phyloP scores from a whole-genome alignment of 2,113 vertebrate species.

The Apteryx owenii region DNA sequence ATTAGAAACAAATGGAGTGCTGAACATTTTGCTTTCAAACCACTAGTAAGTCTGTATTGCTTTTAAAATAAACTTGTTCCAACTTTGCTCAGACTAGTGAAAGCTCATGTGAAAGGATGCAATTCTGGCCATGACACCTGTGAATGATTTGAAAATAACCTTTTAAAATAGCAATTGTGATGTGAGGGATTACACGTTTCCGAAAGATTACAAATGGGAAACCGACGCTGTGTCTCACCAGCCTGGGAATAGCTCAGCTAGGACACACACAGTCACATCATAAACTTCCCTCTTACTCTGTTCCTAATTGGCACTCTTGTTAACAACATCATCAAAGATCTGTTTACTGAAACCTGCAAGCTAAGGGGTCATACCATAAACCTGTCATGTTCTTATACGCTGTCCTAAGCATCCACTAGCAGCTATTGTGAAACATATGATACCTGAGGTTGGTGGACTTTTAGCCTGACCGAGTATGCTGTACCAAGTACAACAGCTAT shows the following conservation, averaged over 20 bases:
- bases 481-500: background rate
- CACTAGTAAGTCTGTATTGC: background rate
- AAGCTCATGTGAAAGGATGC: conserved; percentile 20
- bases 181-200: conserved; percentile 1
- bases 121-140: background rate
- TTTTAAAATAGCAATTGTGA: conserved; percentile 17
- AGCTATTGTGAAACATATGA: background rate
- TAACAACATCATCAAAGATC: conserved; percentile 31
- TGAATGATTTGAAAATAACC: conserved; percentile 29
- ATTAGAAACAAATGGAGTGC: conserved; percentile 11
- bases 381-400: background rate
- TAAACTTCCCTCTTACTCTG: conserved; percentile 40
- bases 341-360: conserved; percentile 34
- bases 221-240: background rate
- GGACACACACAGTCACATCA: conserved; percentile 30
- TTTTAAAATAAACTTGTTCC: conserved; percentile 43
- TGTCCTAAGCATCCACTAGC: background rate
- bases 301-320: conserved; percentile 25
- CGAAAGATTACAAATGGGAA: conserved; percentile 32
- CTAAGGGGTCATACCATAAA: conserved; percentile 10
- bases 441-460: background rate
- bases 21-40: conserved; percentile 1
- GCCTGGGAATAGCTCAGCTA: conserved; percentile 11
- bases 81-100: background rate
- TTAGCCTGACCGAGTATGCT: background rate